Evolutionary conservation across 2,888 invertebrate species (phyloP).

Genomic region (Chydorus sphaericus): DNA sequence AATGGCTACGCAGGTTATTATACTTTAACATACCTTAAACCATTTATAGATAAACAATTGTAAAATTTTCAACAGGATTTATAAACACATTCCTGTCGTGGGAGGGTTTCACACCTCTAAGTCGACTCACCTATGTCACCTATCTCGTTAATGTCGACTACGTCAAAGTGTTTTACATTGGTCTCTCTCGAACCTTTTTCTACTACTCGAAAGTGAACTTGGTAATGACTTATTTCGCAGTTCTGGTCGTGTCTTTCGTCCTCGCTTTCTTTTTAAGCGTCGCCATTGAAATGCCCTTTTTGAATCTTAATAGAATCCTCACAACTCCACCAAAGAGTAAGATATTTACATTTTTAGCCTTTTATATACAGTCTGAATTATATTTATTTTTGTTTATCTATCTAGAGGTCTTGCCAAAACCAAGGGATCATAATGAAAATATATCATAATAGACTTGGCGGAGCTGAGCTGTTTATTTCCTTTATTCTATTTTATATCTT

Average conservation of each 20-base stretch:
- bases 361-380: too few species aligned
- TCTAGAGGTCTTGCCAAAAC: too few species aligned
- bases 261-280: not conserved
- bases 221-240: not conserved
- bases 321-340: too few species aligned
- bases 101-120: conserved; percentile 69
- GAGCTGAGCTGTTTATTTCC: too few species aligned
- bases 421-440: too few species aligned
- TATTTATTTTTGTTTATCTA: too few species aligned
- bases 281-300: not conserved
- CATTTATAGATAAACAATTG: too few species aligned
- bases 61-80: too few species aligned
- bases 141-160: conserved; percentile 42
- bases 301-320: not conserved
- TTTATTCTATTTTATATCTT: too few species aligned
- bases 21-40: too few species aligned
- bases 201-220: not conserved
- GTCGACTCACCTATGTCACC: conserved; percentile 83
- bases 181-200: not conserved
- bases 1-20: conserved; percentile 44
- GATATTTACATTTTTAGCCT: too few species aligned
- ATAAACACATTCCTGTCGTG: conserved; percentile 68
- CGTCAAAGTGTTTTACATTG: not conserved
- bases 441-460: too few species aligned
- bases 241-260: not conserved